Evolutionary conservation across 2,888 invertebrate genomes (phyloP).

Genomic region (Augiades crinisus): DNA sequence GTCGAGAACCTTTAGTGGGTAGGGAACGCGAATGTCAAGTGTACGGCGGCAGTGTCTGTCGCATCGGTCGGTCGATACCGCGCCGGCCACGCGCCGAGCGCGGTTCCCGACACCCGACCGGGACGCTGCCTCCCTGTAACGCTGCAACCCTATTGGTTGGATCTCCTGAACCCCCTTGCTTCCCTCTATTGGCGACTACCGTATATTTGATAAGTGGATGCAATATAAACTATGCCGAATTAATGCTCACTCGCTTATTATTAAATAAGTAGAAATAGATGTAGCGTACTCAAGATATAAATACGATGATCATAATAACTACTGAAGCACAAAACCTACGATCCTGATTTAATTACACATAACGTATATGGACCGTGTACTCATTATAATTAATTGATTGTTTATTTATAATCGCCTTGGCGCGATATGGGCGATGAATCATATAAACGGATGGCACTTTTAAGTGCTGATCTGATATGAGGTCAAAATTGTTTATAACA

Average conservation of each 20-base stretch:
- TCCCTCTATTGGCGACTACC: constrained; percentile 6
- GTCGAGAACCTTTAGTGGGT: constrained; percentile 44
- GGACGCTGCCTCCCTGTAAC: constrained; percentile 18
- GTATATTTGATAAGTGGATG: background rate
- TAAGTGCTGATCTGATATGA: constrained; percentile 6
- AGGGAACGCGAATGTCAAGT: constrained; percentile 64
- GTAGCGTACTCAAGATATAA: no score
- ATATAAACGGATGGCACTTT: background rate
- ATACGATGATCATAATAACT: no score
- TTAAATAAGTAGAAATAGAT: no score
- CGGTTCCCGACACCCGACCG: constrained; percentile 20
- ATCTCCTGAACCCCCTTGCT: constrained; percentile 6
- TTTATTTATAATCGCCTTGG: background rate
- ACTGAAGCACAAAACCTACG: background rate
- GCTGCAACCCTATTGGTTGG: constrained; percentile 18
- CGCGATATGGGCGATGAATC: constrained; percentile 1
- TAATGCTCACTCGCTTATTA: background rate
- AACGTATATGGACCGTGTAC: no score
- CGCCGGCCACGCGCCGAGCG: constrained; percentile 9
- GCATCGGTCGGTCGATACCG: constrained; percentile 37
- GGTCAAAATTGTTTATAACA: constrained; percentile 3
- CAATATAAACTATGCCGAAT: background rate
- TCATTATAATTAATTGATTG: background rate
- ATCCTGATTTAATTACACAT: background rate
- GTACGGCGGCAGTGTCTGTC: constrained; percentile 45